These are phyloP conservation scores for Lottia gigantea DNA, from an alignment of 2,888 invertebrate species.

Conservation along the genomic window DNA sequence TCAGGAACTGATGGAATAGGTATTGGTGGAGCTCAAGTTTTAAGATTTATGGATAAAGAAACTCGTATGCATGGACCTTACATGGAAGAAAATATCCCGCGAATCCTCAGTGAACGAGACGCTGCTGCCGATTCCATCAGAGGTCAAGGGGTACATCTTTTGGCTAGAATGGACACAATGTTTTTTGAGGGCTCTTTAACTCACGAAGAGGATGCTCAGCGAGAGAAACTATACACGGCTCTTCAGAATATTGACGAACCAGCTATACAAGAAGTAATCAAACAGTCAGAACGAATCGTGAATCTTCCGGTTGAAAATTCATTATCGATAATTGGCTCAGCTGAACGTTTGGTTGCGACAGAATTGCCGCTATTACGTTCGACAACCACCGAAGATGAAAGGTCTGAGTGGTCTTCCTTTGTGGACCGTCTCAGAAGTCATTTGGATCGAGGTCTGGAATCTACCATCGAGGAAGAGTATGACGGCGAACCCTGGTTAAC, in stretches of 20 bases:
- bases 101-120: conserved; percentile 39
- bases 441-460: conserved; percentile 29
- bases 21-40: conserved; percentile 45
- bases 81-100: conserved; percentile 48
- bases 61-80: conserved; percentile 50
- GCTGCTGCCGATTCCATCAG: conserved; percentile 38
- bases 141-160: conserved; percentile 38
- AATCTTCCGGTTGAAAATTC: conserved; percentile 28
- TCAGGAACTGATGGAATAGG: conserved; percentile 48
- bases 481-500: conserved; percentile 39
- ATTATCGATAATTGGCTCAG: conserved; percentile 30
- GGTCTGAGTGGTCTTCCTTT: conserved; percentile 34
- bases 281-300: conserved; percentile 24
- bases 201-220: conserved; percentile 29
- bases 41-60: conserved; percentile 43
- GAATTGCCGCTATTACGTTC: conserved; percentile 24
- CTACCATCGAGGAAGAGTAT: conserved; percentile 33
- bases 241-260: conserved; percentile 32
- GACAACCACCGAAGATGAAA: conserved; percentile 30
- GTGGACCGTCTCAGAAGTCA: conserved; percentile 21
- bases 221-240: conserved; percentile 37
- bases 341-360: conserved; percentile 33
- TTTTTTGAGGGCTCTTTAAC: conserved; percentile 44
- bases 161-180: conserved; percentile 46
- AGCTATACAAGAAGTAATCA: conserved; percentile 20